Evolutionary conservation across 2,113 vertebrate genomes (phyloP).

Genomic region (Mobula birostris): DNA sequence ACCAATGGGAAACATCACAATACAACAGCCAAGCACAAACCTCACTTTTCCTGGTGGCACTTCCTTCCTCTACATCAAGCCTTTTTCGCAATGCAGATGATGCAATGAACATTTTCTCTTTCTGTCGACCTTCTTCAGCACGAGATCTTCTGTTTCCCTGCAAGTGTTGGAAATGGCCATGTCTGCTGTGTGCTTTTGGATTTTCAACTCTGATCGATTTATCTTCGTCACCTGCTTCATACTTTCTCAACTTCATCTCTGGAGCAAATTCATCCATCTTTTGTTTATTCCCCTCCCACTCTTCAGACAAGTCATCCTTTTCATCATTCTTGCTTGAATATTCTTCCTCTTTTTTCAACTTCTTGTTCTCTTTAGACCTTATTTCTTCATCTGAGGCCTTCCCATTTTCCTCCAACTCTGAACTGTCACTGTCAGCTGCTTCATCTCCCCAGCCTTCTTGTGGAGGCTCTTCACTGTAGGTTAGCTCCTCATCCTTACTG

Average conservation of each 20-base stretch:
- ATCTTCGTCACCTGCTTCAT: conserved; percentile 49
- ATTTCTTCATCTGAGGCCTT: conserved; percentile 47
- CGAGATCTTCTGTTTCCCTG: conserved; percentile 52
- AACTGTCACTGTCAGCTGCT: conserved; percentile 42
- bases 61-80: conserved; percentile 76
- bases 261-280: conserved; percentile 63
- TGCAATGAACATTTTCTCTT: conserved; percentile 48
- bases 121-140: conserved; percentile 63
- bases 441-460: conserved; percentile 41
- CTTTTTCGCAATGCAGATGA: conserved; percentile 61
- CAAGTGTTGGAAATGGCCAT: not conserved
- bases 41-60: conserved; percentile 76
- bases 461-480: conserved; percentile 42
- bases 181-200: not conserved
- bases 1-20: not conserved
- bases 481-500: conserved; percentile 44
- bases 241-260: conserved; percentile 58
- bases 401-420: conserved; percentile 8
- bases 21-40: conserved; percentile 51
- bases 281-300: conserved; percentile 55
- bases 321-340: conserved; percentile 44
- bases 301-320: conserved; percentile 47
- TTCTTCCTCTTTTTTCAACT: not conserved
- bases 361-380: conserved; percentile 43
- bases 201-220: not conserved